Evolutionary conservation across 2,113 vertebrate species (phyloP).

Genomic region (Callaeas wilsoni): DNA sequence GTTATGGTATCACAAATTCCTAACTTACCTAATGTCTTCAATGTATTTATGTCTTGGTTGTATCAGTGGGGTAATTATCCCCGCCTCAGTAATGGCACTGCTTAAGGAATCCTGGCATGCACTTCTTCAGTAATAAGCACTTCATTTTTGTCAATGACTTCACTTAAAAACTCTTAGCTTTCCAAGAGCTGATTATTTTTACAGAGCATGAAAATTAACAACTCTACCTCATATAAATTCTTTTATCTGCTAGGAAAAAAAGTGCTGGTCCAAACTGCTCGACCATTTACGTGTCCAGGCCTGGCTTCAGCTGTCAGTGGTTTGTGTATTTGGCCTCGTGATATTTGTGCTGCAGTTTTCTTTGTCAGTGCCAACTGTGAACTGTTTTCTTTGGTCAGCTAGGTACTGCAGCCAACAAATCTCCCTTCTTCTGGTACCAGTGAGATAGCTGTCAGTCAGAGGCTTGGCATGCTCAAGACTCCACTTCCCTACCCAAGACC

Average conservation of each 20-base stretch:
- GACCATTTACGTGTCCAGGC: background rate
- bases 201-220: slow-evolving; percentile 6
- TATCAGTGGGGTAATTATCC: background rate
- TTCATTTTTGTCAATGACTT: slow-evolving; percentile 32
- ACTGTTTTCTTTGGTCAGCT: slow-evolving; percentile 26
- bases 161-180: background rate
- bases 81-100: background rate
- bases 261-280: background rate
- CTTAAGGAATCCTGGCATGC: background rate
- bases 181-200: background rate
- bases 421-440: background rate
- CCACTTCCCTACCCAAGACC: background rate
- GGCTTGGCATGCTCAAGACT: background rate
- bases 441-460: slow-evolving; percentile 32
- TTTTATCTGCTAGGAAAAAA: slow-evolving; percentile 14
- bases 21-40: background rate
- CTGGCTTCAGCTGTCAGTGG: background rate
- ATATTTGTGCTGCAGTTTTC: background rate
- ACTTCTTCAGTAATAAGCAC: background rate
- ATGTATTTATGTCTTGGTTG: background rate
- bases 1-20: background rate
- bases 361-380: background rate
- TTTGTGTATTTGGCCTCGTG: background rate
- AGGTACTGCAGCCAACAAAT: background rate
- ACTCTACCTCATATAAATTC: background rate